These are phyloP conservation scores for Gorsachius magnificus DNA, from an alignment of 2,797 vertebrate species.

Conservation along the genomic window DNA sequence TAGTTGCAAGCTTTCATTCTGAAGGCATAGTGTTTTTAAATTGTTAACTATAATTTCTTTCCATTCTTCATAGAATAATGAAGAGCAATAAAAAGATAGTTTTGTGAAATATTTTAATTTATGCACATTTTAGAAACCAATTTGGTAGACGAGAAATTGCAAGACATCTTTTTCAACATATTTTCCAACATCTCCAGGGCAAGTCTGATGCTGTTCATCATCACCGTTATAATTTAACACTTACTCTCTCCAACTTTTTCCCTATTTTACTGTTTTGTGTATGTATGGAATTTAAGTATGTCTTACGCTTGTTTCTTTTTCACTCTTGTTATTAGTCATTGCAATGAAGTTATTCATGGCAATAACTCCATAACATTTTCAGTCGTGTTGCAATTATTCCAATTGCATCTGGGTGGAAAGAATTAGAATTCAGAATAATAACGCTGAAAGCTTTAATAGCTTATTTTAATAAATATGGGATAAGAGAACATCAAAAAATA, in stretches of 20 bases:
- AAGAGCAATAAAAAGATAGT: slow-evolving; percentile 9
- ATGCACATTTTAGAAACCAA: slow-evolving; percentile 20
- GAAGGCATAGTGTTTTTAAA: slow-evolving; percentile 1
- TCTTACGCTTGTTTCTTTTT: not conserved
- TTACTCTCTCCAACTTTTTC: not conserved
- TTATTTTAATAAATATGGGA: not conserved
- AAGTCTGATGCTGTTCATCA: slow-evolving; percentile 9
- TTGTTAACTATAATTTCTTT: not conserved
- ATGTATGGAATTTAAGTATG: not conserved
- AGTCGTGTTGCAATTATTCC: not conserved
- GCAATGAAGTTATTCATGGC: not conserved
- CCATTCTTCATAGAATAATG: not conserved
- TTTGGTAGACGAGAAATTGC: slow-evolving; percentile 31
- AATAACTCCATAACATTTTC: not conserved
- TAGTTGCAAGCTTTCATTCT: not conserved
- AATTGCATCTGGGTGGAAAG: not conserved
- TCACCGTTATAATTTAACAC: slow-evolving; percentile 31
- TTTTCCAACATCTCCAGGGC: slow-evolving; percentile 13
- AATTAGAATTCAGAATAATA: not conserved
- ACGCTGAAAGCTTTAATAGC: not conserved
- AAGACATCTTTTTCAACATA: not conserved
- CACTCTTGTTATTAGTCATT: not conserved
- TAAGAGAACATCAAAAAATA: not conserved
- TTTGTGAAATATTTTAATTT: slow-evolving; percentile 37
- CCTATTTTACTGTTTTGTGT: not conserved